These are phyloP conservation scores for Geotrypetes seraphini DNA, from an alignment of 2,797 vertebrate genomes.

Conservation along the genomic window DNA sequence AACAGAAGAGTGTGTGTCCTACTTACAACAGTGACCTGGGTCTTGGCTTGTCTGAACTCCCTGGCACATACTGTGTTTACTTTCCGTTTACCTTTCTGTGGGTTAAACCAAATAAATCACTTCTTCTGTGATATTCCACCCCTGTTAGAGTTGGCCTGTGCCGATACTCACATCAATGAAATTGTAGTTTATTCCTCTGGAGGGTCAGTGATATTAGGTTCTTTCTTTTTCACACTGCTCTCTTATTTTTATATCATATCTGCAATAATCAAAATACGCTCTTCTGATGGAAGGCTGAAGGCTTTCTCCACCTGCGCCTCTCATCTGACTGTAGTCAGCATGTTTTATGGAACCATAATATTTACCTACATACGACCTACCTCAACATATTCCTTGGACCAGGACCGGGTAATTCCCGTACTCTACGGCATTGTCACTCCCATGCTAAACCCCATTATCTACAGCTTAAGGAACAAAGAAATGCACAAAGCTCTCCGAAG, in stretches of 20 bases:
- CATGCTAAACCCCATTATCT: conserved; percentile 2
- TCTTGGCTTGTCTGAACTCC: neutral
- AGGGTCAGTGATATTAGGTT: neutral
- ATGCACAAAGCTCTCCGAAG: neutral
- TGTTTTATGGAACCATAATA: conserved; percentile 1
- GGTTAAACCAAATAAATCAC: neutral
- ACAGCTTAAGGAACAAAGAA: conserved; percentile 4
- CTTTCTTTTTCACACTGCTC: neutral
- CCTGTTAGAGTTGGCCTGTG: neutral
- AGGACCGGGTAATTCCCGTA: conserved; percentile 2
- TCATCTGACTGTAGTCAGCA: neutral
- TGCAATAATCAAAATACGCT: neutral
- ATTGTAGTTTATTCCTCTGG: neutral
- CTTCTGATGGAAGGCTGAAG: neutral
- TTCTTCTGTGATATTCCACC: conserved; percentile 6
- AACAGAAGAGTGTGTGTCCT: neutral
- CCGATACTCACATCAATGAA: neutral
- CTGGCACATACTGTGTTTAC: neutral
- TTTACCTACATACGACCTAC: conserved; percentile 2
- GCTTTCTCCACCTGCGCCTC: neutral
- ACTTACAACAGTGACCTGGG: neutral
- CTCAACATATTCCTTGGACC: neutral
- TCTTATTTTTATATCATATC: conserved; percentile 3
- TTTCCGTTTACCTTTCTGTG: neutral
- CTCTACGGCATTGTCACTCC: conserved; percentile 5